phyloP scores from a whole-genome alignment of 2,888 invertebrate species.

The Temnothorax unifasciatus region DNA sequence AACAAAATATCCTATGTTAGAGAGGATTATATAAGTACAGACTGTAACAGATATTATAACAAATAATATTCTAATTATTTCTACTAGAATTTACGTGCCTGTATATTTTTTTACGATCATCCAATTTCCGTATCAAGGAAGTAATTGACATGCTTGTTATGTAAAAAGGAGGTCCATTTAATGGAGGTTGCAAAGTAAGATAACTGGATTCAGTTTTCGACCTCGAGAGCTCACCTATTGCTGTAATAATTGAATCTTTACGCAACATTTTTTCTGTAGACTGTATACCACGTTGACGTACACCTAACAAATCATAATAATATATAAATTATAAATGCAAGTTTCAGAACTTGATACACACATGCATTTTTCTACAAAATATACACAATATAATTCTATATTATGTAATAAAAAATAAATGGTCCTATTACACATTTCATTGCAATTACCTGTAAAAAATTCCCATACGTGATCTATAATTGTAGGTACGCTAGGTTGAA shows the following conservation, averaged over 20 bases:
- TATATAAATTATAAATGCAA: constrained; percentile 3
- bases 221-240: constrained; percentile 91
- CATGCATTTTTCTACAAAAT: neutral
- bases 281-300: constrained; percentile 94
- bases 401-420: neutral
- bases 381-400: constrained; percentile 14
- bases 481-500: constrained; percentile 92
- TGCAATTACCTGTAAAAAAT: constrained; percentile 89
- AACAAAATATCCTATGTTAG: constrained; percentile 86
- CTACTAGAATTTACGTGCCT: constrained; percentile 86
- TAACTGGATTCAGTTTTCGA: constrained; percentile 88
- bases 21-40: constrained; percentile 29
- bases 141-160: constrained; percentile 93
- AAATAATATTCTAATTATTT: constrained; percentile 14
- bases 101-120: constrained; percentile 90
- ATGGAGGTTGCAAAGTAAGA: constrained; percentile 91
- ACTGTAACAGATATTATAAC: neutral
- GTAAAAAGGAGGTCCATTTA: constrained; percentile 91
- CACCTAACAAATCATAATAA: constrained; percentile 86
- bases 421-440: neutral
- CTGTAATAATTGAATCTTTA: constrained; percentile 93
- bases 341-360: neutral
- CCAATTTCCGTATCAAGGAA: constrained; percentile 91
- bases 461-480: constrained; percentile 94
- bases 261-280: constrained; percentile 95